phyloP scores from a whole-genome alignment of 1,140 invertebrate species.

The Lordiphosa collinella region DNA sequence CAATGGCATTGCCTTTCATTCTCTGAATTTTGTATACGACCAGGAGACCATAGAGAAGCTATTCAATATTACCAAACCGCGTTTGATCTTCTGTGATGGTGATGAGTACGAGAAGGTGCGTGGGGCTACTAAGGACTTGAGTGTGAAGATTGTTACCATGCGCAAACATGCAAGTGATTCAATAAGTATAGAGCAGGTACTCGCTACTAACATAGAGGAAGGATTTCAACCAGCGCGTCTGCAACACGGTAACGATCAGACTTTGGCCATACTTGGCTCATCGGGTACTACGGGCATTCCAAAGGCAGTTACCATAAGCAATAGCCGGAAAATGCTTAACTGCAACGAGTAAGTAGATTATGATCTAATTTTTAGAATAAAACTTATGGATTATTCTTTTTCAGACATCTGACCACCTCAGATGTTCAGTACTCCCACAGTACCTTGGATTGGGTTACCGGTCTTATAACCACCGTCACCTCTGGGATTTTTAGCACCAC shows the following conservation, averaged over 20 bases:
- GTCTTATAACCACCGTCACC: constrained; percentile 18
- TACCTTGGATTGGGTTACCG: constrained; percentile 47
- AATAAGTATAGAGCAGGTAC: constrained; percentile 33
- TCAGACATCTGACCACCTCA: constrained; percentile 15
- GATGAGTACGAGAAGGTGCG: constrained; percentile 39
- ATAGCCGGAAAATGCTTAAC: constrained; percentile 64
- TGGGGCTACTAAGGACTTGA: constrained; percentile 12
- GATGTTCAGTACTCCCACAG: constrained; percentile 39
- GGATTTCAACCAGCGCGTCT: constrained; percentile 26
- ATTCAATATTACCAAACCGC: constrained; percentile 29
- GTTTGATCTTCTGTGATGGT: constrained; percentile 44
- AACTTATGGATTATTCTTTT: too few relatives aligned
- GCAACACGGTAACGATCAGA: constrained; percentile 45
- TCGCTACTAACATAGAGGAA: constrained; percentile 15
- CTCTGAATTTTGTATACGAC: constrained; percentile 2
- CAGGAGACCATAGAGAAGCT: constrained; percentile 5
- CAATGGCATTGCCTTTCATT: constrained; percentile 23
- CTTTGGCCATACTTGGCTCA: constrained; percentile 80
- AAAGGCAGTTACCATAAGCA: constrained; percentile 87
- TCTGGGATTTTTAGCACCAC: constrained; percentile 35
- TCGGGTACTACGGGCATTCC: constrained; percentile 89
- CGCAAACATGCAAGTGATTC: constrained; percentile 23
- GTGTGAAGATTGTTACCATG: constrained; percentile 42
- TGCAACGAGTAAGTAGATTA: constrained; percentile 9
- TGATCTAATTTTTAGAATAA: too few relatives aligned